Evolutionary conservation across 2,113 vertebrate species (phyloP), one percentile per base, ranked within the genome.

Genomic region (Charadrius vociferus): DNA sequence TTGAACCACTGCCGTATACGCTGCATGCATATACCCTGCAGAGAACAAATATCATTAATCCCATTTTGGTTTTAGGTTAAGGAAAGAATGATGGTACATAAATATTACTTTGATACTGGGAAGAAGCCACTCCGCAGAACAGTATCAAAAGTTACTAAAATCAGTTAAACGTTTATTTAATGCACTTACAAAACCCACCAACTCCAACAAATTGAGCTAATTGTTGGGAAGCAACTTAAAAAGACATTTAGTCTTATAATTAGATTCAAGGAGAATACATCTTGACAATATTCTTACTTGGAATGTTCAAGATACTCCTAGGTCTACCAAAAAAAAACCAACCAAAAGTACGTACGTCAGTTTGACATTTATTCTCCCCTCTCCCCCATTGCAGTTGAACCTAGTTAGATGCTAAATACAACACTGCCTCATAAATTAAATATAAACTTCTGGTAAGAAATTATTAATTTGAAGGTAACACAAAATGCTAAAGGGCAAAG

Each of bases 401-500:
- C 65, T 61, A 62, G 45, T 52, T 62, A 78, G 52, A 71, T 34
- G 65, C 8, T 29, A 87, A 74, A 91, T 23, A 72, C 49, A 82
- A 65, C 58, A 82, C 34, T 61, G 34, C 8, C 14, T 88, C 74
- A 66, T 70, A 72, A 92, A 91, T 79, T 89, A 93, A 91, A 89
- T 74, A 91, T 61, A 88, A 91, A 89, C 72, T 75, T 63, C 61
- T 93, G 26, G 32, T 71, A 92, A 92, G 88, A 94, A 93, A 85
- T 90, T 50, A 90, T 90, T 94, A 90, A 75, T 94, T 56, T 79
- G 52, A 87, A 90, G 32, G 50, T 27, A 94, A 66, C 29, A 66
- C 20, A 89, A 86, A 91, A 94, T 21, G 45, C 36, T 72, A 55
- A 75, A 79, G 24, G 45, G 12, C 52, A 71, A 79, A 81, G 29